A percentile compares a stretch with the other conserved stretches of the same genome.
Conservation (phyloP, 1,140 invertebrate species). For the Halyomorpha halys region DNA sequence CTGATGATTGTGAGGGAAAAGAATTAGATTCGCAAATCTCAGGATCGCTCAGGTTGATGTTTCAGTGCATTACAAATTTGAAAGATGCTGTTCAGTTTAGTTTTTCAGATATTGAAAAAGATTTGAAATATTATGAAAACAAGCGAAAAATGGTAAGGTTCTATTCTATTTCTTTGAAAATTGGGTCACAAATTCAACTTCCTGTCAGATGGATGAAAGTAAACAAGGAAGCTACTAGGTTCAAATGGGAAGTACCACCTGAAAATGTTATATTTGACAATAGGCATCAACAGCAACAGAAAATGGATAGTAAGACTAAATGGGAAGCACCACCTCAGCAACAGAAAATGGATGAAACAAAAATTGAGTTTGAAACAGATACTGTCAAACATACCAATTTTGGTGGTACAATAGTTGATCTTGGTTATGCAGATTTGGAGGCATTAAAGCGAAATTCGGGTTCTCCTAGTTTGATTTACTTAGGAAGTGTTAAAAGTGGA, state of each 20-base stretch:
- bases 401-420: conserved; percentile 17
- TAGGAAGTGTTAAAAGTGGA: conserved; percentile 14
- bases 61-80: conserved; percentile 2
- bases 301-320: no score
- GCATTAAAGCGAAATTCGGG: conserved; percentile 21
- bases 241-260: conserved; percentile 10
- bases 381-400: conserved; percentile 12
- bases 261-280: background rate
- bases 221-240: conserved; percentile 6
- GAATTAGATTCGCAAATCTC: background rate
- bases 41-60: background rate
- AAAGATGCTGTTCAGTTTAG: conserved; percentile 11
- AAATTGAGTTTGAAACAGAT: conserved; percentile 10
- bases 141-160: conserved; percentile 21
- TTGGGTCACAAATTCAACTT: conserved; percentile 22
- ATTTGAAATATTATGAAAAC: conserved; percentile 22
- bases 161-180: conserved; percentile 7
- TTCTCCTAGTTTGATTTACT: conserved; percentile 13
- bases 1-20: background rate
- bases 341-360: background rate
- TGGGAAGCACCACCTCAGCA: no score
- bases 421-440: conserved; percentile 24
- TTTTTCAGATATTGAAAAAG: conserved; percentile 22
- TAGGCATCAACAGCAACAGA: background rate
- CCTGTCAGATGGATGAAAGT: conserved; percentile 25